Percentiles rank a stretch among this genome's conserved stretches.
phyloP scores from a whole-genome alignment of 2,113 vertebrate genomes.

The Jaculus jaculus region DNA sequence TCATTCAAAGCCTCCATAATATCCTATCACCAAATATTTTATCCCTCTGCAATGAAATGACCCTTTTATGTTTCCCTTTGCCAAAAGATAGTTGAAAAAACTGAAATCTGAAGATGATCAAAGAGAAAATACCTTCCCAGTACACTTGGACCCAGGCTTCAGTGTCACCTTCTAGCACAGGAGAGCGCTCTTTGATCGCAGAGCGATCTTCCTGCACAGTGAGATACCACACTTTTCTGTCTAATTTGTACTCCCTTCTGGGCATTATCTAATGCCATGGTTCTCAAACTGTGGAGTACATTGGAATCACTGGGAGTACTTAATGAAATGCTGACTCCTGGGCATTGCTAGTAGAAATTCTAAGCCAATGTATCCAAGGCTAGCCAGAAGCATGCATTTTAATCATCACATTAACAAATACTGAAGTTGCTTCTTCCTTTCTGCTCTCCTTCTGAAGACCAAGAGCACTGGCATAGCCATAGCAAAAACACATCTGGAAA shows the following conservation, averaged over 20 bases:
- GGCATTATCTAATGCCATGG: background rate
- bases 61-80: background rate
- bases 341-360: background rate
- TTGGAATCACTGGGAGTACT: background rate
- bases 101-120: background rate
- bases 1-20: background rate
- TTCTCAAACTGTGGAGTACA: background rate
- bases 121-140: slow-evolving; percentile 38
- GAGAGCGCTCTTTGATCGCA: slow-evolving; percentile 40
- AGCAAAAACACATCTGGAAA: background rate
- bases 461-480: background rate
- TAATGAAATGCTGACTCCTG: background rate
- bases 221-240: background rate
- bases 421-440: background rate
- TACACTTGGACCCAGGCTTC: background rate
- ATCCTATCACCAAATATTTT: background rate
- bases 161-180: background rate
- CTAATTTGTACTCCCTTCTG: slow-evolving; percentile 21
- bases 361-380: background rate
- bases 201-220: background rate
- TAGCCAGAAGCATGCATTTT: background rate
- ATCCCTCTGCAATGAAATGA: background rate
- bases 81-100: background rate
- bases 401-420: background rate
- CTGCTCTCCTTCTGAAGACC: background rate